These are phyloP conservation scores for Threskiornis aethiopicus DNA, from an alignment of 2,797 vertebrate species.

Conservation along the genomic window DNA sequence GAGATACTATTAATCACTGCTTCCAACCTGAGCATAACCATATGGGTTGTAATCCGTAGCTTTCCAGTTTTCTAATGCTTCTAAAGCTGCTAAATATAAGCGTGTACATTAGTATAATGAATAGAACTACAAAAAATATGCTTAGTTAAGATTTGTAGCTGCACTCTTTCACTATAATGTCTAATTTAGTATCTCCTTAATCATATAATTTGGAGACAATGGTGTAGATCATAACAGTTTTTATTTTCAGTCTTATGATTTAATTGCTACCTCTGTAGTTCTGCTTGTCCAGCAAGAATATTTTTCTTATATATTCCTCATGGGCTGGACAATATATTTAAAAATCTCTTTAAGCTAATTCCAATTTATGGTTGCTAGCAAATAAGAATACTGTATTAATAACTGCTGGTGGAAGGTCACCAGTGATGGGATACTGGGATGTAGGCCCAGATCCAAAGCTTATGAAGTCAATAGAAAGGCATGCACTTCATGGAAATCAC, in stretches of 20 bases:
- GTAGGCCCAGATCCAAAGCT: not conserved
- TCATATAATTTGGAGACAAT: conserved; percentile 22
- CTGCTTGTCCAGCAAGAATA: not conserved
- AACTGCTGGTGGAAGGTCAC: not conserved
- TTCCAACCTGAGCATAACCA: not conserved
- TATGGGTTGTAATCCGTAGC: conserved; percentile 14
- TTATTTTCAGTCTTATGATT: conserved; percentile 41
- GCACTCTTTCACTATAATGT: not conserved
- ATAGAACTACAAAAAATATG: conserved; percentile 6
- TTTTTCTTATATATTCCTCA: conserved; percentile 6
- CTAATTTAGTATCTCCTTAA: conserved; percentile 39
- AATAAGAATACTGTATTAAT: not conserved
- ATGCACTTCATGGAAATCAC: not conserved
- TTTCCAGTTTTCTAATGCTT: conserved; percentile 17
- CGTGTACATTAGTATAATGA: conserved; percentile 3
- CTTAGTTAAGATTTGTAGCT: conserved; percentile 32
- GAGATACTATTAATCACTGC: not conserved
- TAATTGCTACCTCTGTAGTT: conserved; percentile 44
- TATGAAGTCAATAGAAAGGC: not conserved
- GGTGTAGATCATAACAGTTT: conserved; percentile 22
- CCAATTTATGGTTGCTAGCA: not conserved
- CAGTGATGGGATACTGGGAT: not conserved
- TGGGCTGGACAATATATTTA: not conserved
- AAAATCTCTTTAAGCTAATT: not conserved
- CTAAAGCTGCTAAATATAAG: conserved; percentile 34